Conservation (phyloP, 2,888 invertebrate species). For the Mactromeris polynyma region DNA sequence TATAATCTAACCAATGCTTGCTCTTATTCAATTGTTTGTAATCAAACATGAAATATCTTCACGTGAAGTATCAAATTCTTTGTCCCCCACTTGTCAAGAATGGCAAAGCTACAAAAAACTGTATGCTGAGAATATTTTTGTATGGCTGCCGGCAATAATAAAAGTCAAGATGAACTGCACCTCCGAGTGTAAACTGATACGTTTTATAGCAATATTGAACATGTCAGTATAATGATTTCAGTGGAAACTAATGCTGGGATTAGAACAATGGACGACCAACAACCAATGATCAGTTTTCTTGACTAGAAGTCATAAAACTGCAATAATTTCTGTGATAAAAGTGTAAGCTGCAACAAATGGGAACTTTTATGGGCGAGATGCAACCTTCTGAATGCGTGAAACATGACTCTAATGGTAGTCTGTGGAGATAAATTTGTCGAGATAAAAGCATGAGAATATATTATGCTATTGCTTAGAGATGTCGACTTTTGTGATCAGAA, state of each 20-base stretch:
- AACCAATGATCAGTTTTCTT: constrained; percentile 15
- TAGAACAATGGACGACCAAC: neutral
- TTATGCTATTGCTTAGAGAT: neutral
- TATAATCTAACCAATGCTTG: too few relatives aligned
- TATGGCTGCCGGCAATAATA: neutral
- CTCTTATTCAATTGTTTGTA: too few relatives aligned
- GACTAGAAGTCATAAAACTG: constrained; percentile 30
- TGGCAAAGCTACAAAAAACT: neutral
- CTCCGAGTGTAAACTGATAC: neutral
- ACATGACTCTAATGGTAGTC: constrained; percentile 30
- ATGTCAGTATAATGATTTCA: constrained; percentile 9
- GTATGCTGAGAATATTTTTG: neutral
- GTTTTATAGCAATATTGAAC: constrained; percentile 18
- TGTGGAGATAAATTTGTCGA: neutral
- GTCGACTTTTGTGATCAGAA: neutral
- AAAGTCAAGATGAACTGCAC: neutral
- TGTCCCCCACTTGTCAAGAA: neutral
- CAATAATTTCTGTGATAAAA: constrained; percentile 31
- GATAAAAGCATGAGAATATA: neutral
- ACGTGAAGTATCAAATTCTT: neutral
- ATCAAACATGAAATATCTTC: neutral
- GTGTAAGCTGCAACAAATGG: constrained; percentile 36
- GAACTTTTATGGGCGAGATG: constrained; percentile 31
- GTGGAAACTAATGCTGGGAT: neutral
- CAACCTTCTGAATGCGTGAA: constrained; percentile 22